These are phyloP conservation scores for Amblyopsis rosae DNA, from an alignment of 2,113 vertebrate genomes.

Conservation along the genomic window DNA sequence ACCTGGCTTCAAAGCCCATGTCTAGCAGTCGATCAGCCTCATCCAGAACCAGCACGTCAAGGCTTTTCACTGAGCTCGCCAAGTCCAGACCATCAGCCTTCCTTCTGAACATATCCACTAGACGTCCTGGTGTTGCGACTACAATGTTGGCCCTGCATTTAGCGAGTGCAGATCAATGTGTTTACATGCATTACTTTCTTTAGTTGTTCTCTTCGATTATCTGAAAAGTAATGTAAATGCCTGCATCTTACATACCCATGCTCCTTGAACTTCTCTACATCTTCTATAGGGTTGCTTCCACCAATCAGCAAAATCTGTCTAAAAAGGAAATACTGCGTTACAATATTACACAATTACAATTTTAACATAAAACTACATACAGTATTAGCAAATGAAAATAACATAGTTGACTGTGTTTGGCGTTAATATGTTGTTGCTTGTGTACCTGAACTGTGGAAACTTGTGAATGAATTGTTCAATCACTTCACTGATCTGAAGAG, in stretches of 20 bases:
- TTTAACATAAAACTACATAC: too few species aligned
- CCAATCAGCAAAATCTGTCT: conserved; percentile 95
- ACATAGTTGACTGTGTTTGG: too few species aligned
- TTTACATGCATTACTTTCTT: neutral
- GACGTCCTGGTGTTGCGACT: conserved; percentile 89
- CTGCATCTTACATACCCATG: conserved; percentile 76
- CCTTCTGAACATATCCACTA: conserved; percentile 96
- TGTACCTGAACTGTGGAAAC: conserved; percentile 88
- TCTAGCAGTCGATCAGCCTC: conserved; percentile 94
- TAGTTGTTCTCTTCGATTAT: neutral
- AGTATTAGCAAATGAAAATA: too few species aligned
- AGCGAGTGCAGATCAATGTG: neutral
- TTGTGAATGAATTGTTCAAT: conserved; percentile 81
- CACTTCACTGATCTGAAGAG: conserved; percentile 92
- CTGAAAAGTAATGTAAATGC: neutral
- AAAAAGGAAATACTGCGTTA: conserved; percentile 12
- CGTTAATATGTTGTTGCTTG: neutral
- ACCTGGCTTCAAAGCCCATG: conserved; percentile 97
- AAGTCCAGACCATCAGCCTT: conserved; percentile 89
- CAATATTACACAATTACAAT: neutral
- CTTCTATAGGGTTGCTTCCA: conserved; percentile 91
- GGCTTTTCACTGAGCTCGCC: conserved; percentile 79
- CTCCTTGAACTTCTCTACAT: conserved; percentile 88
- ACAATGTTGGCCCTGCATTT: conserved; percentile 87
- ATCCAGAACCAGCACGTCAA: conserved; percentile 93